A percentile compares a stretch with the other conserved stretches of the same genome.
Conservation (phyloP, 2,888 invertebrate species). For the Acanthococcus lagerstroemiae region DNA sequence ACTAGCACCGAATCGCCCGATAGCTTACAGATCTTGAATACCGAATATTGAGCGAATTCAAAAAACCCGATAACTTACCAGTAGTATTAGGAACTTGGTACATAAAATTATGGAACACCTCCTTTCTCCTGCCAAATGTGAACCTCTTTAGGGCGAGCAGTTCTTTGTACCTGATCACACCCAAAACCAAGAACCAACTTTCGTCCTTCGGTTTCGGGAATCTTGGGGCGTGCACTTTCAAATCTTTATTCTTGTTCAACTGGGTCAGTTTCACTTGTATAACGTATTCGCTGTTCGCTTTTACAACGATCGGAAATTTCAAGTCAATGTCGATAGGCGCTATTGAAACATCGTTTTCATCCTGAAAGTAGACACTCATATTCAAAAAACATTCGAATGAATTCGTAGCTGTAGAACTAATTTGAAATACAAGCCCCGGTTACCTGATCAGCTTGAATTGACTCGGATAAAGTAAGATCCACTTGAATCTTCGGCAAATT, state of each 20-base stretch:
- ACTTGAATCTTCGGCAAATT: conserved; percentile 27
- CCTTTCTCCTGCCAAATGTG: conserved; percentile 38
- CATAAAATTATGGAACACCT: conserved; percentile 18
- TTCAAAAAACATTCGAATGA: no score
- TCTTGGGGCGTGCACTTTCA: conserved; percentile 63
- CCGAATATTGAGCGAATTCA: no score
- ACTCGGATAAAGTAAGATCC: conserved; percentile 13
- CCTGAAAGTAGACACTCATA: no score
- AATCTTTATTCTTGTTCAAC: conserved; percentile 48
- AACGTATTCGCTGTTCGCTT: conserved; percentile 61
- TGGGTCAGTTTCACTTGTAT: conserved; percentile 49
- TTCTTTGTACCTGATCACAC: conserved; percentile 58
- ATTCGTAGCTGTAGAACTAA: not conserved
- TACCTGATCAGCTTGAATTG: conserved; percentile 9
- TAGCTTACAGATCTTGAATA: not conserved
- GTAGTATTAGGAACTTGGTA: conserved; percentile 7
- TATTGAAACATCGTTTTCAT: not conserved
- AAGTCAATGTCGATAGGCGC: not conserved
- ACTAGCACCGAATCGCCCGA: not conserved
- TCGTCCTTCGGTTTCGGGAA: conserved; percentile 92
- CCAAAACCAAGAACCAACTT: conserved; percentile 86
- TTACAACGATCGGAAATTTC: conserved; percentile 9
- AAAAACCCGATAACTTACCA: not conserved
- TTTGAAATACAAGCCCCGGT: not conserved
- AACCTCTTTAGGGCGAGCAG: conserved; percentile 70